Evolutionary conservation across 1,140 invertebrate species (phyloP).

Genomic region (Drosophila nebulosa): DNA sequence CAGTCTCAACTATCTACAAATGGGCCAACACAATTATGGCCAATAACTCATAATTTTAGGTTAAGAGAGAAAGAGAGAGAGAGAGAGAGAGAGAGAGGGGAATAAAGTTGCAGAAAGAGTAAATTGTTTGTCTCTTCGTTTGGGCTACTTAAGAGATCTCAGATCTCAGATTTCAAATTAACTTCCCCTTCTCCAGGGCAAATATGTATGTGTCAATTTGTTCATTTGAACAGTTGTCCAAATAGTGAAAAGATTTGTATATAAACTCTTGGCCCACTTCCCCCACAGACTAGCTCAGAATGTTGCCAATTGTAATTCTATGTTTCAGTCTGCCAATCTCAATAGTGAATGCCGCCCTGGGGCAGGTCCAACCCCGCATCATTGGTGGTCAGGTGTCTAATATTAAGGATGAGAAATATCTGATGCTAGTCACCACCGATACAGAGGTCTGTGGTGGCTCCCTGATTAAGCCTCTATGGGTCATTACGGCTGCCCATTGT

Average conservation of each 20-base stretch:
- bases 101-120: neutral
- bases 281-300: neutral
- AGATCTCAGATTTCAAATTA: no score
- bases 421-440: constrained; percentile 47
- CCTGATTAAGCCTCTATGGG: constrained; percentile 42
- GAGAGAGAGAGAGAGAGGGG: no score
- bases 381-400: constrained; percentile 45
- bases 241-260: constrained; percentile 54
- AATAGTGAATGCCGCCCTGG: neutral
- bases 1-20: neutral
- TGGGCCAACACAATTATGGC: constrained; percentile 32
- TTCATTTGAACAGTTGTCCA: constrained; percentile 56
- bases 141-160: no score
- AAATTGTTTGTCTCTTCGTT: no score
- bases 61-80: no score
- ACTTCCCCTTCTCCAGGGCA: neutral
- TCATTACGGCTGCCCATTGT: constrained; percentile 57
- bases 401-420: constrained; percentile 50
- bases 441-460: constrained; percentile 54
- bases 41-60: constrained; percentile 36
- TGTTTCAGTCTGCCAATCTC: neutral
- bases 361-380: constrained; percentile 45
- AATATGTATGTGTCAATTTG: neutral
- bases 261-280: constrained; percentile 19
- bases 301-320: constrained; percentile 7